Evolutionary conservation across 2,888 invertebrate genomes (phyloP).

Genomic region (Caenorhabditis sp.): DNA sequence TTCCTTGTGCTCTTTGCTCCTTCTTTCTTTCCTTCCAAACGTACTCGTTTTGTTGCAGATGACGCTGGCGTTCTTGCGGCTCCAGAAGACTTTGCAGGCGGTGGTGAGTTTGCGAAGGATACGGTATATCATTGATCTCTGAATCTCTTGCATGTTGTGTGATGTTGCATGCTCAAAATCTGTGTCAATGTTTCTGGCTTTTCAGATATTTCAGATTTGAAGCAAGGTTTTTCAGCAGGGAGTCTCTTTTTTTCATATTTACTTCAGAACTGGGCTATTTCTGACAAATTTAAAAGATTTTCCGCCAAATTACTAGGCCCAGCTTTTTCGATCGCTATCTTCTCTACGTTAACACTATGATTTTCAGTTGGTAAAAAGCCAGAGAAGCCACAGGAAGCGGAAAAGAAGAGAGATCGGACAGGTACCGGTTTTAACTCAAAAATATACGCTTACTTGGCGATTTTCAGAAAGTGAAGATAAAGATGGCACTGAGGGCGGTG

Average conservation of each 20-base stretch:
- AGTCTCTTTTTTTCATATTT: slow-evolving; percentile 38
- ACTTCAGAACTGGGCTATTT: not conserved
- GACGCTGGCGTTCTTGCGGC: not conserved
- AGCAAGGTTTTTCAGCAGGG: slow-evolving; percentile 49
- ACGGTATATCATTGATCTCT: slow-evolving; percentile 41
- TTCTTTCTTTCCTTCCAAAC: slow-evolving; percentile 7
- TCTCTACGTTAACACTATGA: not conserved
- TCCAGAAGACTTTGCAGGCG: slow-evolving; percentile 6
- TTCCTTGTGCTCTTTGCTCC: not conserved
- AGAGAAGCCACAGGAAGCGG: slow-evolving; percentile 7
- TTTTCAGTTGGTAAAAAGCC: slow-evolving; percentile 36
- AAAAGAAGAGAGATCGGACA: slow-evolving; percentile 33
- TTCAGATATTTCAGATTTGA: slow-evolving; percentile 39
- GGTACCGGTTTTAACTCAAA: not conserved
- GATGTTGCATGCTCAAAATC: slow-evolving; percentile 21
- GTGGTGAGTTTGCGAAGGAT: slow-evolving; percentile 43
- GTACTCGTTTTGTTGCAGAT: slow-evolving; percentile 7
- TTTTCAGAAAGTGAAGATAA: slow-evolving; percentile 43
- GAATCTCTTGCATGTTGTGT: slow-evolving; percentile 57
- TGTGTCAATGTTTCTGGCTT: not conserved
- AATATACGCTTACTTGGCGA: not conserved
- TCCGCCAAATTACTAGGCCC: not conserved
- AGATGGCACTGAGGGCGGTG: slow-evolving; percentile 1
- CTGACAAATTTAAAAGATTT: not conserved
- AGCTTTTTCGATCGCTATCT: not conserved